These are phyloP conservation scores for Smithornis capensis DNA, from an alignment of 2,113 vertebrate genomes.

Conservation along the genomic window DNA sequence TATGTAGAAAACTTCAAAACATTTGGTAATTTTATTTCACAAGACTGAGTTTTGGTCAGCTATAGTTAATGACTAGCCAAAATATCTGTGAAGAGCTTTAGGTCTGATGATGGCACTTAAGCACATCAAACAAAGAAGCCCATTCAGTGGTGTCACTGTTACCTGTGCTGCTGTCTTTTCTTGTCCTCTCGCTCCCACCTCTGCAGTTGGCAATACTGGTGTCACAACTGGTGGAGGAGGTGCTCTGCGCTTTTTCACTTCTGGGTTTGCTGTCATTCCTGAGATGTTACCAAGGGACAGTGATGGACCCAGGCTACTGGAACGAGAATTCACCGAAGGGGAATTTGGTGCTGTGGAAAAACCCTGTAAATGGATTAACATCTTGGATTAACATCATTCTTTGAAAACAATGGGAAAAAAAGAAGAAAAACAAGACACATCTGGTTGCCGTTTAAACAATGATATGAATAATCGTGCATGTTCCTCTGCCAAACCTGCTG, in stretches of 20 bases:
- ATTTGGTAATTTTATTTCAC: neutral
- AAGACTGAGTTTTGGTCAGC: neutral
- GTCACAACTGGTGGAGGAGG: constrained; percentile 74
- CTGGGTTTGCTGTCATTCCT: constrained; percentile 77
- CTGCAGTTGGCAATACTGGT: neutral
- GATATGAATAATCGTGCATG: constrained; percentile 9
- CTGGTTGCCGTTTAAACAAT: constrained; percentile 44
- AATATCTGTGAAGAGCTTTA: neutral
- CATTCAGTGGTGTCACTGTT: neutral
- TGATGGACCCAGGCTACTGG: constrained; percentile 80
- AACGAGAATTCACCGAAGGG: constrained; percentile 71
- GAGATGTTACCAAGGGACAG: constrained; percentile 85
- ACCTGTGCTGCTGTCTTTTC: constrained; percentile 70
- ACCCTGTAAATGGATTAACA: constrained; percentile 72
- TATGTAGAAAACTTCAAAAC: neutral
- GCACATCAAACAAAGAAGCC: neutral
- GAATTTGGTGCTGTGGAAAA: constrained; percentile 73
- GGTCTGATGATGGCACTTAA: neutral
- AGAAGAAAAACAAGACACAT: constrained; percentile 45
- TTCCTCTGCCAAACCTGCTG: constrained; percentile 26
- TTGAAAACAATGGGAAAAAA: constrained; percentile 35
- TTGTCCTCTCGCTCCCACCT: neutral
- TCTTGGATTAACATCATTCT: constrained; percentile 25
- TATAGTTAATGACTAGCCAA: neutral
- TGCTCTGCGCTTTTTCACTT: constrained; percentile 89